Evolutionary conservation across 1,140 invertebrate genomes (phyloP).

Genomic region (Drosophila pruinosa): DNA sequence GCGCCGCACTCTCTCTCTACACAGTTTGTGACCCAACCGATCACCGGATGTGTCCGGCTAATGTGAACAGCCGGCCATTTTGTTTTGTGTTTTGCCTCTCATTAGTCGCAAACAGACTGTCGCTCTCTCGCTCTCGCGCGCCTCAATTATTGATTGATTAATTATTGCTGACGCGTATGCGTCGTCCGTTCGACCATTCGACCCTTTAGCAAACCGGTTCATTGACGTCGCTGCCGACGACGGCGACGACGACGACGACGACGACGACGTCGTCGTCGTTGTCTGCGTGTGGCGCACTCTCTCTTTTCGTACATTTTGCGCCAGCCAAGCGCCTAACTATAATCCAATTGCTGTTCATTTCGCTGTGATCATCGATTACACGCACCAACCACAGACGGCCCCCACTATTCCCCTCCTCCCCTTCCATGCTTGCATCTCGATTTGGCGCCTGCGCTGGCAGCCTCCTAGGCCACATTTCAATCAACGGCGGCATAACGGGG

Average conservation of each 20-base stretch:
- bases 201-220: slow-evolving; percentile 77
- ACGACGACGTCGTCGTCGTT: background rate
- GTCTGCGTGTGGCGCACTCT: slow-evolving; percentile 70
- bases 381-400: background rate
- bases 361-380: slow-evolving; percentile 59
- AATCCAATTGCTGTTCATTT: slow-evolving; percentile 56
- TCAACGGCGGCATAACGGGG: slow-evolving; percentile 36
- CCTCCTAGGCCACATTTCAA: slow-evolving; percentile 28
- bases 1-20: background rate
- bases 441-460: slow-evolving; percentile 30
- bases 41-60: slow-evolving; percentile 72
- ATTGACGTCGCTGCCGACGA: slow-evolving; percentile 55
- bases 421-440: background rate
- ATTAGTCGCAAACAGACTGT: slow-evolving; percentile 46
- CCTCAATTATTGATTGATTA: slow-evolving; percentile 80
- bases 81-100: slow-evolving; percentile 65
- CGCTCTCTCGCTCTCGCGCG: slow-evolving; percentile 7
- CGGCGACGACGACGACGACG: background rate
- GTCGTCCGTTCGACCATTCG: slow-evolving; percentile 51
- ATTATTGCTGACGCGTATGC: slow-evolving; percentile 80
- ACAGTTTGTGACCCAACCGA: slow-evolving; percentile 26
- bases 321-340: slow-evolving; percentile 12
- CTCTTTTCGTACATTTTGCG: slow-evolving; percentile 51
- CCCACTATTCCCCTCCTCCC: background rate
- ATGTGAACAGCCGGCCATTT: slow-evolving; percentile 75